Conservation (phyloP, 2,888 invertebrate species). For the Clivina fossor region DNA sequence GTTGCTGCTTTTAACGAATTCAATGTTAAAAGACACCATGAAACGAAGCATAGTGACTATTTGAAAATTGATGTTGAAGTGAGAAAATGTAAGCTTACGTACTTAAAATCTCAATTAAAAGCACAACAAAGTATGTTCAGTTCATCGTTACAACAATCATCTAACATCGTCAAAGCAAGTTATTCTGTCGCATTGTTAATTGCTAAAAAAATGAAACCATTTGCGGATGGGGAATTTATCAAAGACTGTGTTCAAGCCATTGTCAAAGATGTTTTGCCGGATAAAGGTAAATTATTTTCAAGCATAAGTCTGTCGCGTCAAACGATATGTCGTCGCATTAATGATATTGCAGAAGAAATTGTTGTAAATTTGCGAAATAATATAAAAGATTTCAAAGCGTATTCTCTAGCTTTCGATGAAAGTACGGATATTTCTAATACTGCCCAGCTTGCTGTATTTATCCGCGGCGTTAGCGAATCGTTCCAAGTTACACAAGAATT, state of each 20-base stretch:
- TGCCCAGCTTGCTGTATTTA: conserved; percentile 29
- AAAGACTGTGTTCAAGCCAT: conserved; percentile 37
- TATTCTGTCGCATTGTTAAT: conserved; percentile 36
- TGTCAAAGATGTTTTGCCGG: conserved; percentile 36
- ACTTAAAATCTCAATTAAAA: conserved; percentile 34
- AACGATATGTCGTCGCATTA: conserved; percentile 30
- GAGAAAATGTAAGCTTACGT: conserved; percentile 30
- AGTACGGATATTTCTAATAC: conserved; percentile 28
- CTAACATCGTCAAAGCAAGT: conserved; percentile 36
- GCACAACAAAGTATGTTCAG: conserved; percentile 36
- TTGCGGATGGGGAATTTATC: conserved; percentile 35
- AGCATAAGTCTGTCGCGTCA: conserved; percentile 35
- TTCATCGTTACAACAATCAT: conserved; percentile 36
- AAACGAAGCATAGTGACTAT: conserved; percentile 37
- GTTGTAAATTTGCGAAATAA: conserved; percentile 30
- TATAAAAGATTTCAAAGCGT: conserved; percentile 35
- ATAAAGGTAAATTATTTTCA: conserved; percentile 34
- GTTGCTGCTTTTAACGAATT: conserved; percentile 38
- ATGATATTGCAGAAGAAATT: conserved; percentile 35
- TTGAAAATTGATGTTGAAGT: conserved; percentile 32
- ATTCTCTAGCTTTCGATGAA: conserved; percentile 30
- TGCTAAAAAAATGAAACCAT: conserved; percentile 34
- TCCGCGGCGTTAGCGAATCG: conserved; percentile 30
- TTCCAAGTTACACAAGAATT: conserved; percentile 33
- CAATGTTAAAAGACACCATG: conserved; percentile 37